phyloP scores from a whole-genome alignment of 2,113 vertebrate genomes.

The Hiodon alosoides region DNA sequence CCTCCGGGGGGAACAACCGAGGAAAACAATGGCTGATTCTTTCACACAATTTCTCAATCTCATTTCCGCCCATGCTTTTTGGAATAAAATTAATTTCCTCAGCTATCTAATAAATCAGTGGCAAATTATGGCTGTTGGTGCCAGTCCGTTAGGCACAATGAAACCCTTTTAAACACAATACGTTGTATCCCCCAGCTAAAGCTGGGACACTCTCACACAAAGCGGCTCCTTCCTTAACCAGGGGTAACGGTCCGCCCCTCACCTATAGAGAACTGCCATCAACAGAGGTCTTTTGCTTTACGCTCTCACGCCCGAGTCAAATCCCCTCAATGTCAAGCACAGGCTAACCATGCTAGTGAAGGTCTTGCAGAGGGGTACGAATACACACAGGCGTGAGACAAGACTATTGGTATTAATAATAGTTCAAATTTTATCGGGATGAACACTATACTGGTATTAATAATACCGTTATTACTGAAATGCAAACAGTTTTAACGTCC shows the following conservation, averaged over 20 bases:
- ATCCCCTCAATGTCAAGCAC: background rate
- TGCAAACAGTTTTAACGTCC: no score
- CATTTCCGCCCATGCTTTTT: conserved; percentile 69
- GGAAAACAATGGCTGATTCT: conserved; percentile 59
- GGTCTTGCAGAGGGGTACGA: background rate
- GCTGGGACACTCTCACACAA: conserved; percentile 35
- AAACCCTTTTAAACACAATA: conserved; percentile 47
- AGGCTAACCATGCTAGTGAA: background rate
- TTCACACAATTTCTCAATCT: conserved; percentile 65
- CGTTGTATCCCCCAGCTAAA: conserved; percentile 36
- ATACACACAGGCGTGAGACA: no score
- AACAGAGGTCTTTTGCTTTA: background rate
- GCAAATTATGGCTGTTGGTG: conserved; percentile 63
- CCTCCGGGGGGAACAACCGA: conserved; percentile 46
- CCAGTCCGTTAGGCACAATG: conserved; percentile 55
- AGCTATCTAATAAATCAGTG: conserved; percentile 68
- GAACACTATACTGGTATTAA: no score
- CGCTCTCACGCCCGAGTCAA: background rate
- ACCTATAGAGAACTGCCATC: background rate
- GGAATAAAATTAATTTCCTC: conserved; percentile 69
- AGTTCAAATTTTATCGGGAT: no score
- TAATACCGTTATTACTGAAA: no score
- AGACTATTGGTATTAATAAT: no score
- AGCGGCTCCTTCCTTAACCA: conserved; percentile 27
- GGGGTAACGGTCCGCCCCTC: conserved; percentile 36